A percentile compares a stretch with the other conserved stretches of the same genome.
Evolutionary conservation across 2,888 invertebrate species (phyloP).

Genomic region (Deilephila porcellus): DNA sequence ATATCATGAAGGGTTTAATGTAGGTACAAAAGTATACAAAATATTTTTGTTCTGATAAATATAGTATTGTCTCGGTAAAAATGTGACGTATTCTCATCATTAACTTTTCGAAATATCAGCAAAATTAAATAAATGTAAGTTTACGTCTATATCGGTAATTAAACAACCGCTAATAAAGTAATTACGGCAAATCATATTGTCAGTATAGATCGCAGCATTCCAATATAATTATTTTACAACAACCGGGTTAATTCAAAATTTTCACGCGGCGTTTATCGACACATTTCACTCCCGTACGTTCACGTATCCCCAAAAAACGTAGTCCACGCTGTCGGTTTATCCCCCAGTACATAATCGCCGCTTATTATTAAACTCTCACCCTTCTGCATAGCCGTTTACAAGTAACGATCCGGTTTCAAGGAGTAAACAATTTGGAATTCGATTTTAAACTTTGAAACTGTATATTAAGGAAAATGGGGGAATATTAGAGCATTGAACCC

Average conservation of each 20-base stretch:
- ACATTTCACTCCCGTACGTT: slow-evolving; percentile 45
- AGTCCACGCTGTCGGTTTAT: slow-evolving; percentile 50
- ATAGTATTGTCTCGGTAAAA: too few species aligned
- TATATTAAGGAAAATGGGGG: slow-evolving; percentile 38
- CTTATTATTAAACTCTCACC: slow-evolving; percentile 73
- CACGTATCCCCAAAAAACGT: slow-evolving; percentile 41
- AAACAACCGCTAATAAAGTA: too few species aligned
- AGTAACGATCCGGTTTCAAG: slow-evolving; percentile 60
- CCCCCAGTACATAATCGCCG: slow-evolving; percentile 68
- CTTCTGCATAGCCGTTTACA: slow-evolving; percentile 59
- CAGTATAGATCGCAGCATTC: too few species aligned
- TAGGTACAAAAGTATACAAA: too few species aligned
- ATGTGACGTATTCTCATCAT: too few species aligned
- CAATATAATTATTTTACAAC: too few species aligned
- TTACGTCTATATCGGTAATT: too few species aligned
- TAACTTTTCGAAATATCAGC: too few species aligned
- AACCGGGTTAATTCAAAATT: not conserved
- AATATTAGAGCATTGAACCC: slow-evolving; percentile 28
- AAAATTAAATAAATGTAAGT: too few species aligned
- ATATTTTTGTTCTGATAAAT: too few species aligned
- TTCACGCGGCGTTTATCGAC: not conserved
- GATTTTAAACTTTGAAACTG: slow-evolving; percentile 49
- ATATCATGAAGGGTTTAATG: too few species aligned
- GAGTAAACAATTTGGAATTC: slow-evolving; percentile 63
- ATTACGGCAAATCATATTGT: too few species aligned